Evolutionary conservation across 2,797 vertebrate genomes (phyloP).

Genomic region (Microcaecilia unicolor): DNA sequence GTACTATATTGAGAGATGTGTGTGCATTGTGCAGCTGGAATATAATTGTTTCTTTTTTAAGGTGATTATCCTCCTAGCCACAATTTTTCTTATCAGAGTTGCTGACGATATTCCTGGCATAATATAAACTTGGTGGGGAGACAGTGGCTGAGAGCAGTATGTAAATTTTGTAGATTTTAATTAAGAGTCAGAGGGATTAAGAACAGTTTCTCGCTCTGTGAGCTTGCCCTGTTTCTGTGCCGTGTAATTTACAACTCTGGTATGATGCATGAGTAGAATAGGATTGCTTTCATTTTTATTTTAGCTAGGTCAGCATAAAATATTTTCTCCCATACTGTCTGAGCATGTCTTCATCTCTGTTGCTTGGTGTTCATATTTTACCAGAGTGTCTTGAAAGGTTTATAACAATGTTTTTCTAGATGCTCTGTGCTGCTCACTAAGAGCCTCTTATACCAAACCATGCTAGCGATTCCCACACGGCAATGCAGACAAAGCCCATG

Average conservation of each 20-base stretch:
- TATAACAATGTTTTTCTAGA: too few species aligned
- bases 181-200: constrained; percentile 4
- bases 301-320: neutral
- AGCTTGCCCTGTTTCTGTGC: too few species aligned
- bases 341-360: neutral
- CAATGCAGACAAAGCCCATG: too few species aligned
- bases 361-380: too few species aligned
- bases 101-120: constrained; percentile 5
- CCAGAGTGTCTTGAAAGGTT: too few species aligned
- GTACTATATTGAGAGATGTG: too few species aligned
- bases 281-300: neutral
- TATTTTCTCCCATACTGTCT: neutral
- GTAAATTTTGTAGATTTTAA: constrained; percentile 10
- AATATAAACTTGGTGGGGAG: constrained; percentile 9
- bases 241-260: neutral
- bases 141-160: neutral
- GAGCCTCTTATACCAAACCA: too few species aligned
- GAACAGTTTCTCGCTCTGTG: neutral
- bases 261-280: neutral
- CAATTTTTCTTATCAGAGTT: too few species aligned
- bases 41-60: constrained; percentile 9
- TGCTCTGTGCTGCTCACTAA: too few species aligned
- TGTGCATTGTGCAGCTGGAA: too few species aligned
- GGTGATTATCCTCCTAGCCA: neutral
- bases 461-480: too few species aligned